These are phyloP conservation scores for Lymantria dispar DNA, from an alignment of 2,888 invertebrate species.

Conservation along the genomic window DNA sequence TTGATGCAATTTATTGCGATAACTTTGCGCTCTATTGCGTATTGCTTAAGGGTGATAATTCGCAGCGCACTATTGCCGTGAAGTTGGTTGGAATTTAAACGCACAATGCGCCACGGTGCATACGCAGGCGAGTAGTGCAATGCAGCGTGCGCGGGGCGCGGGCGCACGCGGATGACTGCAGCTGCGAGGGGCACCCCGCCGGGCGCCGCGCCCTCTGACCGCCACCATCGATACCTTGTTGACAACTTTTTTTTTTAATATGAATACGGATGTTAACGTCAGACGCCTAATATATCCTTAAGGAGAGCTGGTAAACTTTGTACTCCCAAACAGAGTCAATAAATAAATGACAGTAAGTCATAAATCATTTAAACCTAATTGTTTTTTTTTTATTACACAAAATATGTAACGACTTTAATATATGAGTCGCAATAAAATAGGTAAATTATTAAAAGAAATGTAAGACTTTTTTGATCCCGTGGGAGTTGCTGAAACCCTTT, in stretches of 20 bases:
- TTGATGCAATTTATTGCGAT: constrained; percentile 23
- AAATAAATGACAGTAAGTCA: no score
- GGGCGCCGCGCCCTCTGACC: constrained; percentile 63
- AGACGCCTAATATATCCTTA: no score
- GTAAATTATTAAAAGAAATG: no score
- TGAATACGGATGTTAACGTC: no score
- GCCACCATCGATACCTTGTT: constrained; percentile 52
- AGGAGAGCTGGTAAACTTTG: no score
- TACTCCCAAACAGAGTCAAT: no score
- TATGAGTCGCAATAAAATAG: no score
- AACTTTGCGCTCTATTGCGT: constrained; percentile 16
- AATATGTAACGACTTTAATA: no score
- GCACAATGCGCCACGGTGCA: constrained; percentile 37
- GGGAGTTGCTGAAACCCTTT: no score
- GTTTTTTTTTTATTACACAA: no score
- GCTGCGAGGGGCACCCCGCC: constrained; percentile 51
- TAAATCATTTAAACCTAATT: no score
- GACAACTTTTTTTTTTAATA: constrained; percentile 50
- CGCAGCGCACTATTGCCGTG: constrained; percentile 9
- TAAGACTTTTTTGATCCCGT: no score
- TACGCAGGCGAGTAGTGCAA: constrained; percentile 41
- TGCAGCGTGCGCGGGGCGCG: constrained; percentile 62
- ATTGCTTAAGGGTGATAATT: constrained; percentile 20
- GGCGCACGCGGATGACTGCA: constrained; percentile 52
- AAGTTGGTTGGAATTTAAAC: constrained; percentile 31